phyloP scores from a whole-genome alignment of 2,888 invertebrate genomes.

The Leptura quadrifasciata region DNA sequence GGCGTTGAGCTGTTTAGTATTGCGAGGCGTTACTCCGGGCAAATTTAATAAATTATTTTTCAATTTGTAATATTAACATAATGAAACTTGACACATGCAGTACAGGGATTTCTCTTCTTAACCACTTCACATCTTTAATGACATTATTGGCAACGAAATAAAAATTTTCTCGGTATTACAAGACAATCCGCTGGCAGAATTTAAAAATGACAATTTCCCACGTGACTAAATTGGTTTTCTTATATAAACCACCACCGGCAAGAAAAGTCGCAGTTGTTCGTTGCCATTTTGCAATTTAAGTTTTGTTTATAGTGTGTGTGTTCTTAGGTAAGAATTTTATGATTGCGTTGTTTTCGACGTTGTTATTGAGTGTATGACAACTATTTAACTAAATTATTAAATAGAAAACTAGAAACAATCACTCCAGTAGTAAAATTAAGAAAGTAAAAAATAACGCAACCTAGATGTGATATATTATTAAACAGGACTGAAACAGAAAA shows the following conservation, averaged over 20 bases:
- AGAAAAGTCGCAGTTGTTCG: constrained; percentile 26
- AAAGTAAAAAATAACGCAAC: too few relatives aligned
- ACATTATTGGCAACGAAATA: constrained; percentile 51
- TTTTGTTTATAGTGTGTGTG: constrained; percentile 10
- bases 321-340: constrained; percentile 33
- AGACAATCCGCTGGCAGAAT: constrained; percentile 50
- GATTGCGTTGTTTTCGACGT: background rate
- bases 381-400: too few relatives aligned
- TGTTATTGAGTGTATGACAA: too few relatives aligned
- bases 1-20: constrained; percentile 18
- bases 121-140: constrained; percentile 46
- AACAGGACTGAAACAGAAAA: too few relatives aligned
- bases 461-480: too few relatives aligned
- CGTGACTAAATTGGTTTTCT: constrained; percentile 26
- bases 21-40: constrained; percentile 6
- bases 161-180: constrained; percentile 52
- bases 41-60: constrained; percentile 49
- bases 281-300: constrained; percentile 34
- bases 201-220: constrained; percentile 48
- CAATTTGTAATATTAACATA: constrained; percentile 37
- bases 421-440: too few relatives aligned
- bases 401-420: too few relatives aligned
- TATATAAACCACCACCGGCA: constrained; percentile 43
- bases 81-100: constrained; percentile 44
- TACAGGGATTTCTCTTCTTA: constrained; percentile 42